A percentile compares a stretch with the other conserved stretches of the same genome.
Conservation (phyloP, 1,140 invertebrate species). For the Eupeodes corollae region DNA sequence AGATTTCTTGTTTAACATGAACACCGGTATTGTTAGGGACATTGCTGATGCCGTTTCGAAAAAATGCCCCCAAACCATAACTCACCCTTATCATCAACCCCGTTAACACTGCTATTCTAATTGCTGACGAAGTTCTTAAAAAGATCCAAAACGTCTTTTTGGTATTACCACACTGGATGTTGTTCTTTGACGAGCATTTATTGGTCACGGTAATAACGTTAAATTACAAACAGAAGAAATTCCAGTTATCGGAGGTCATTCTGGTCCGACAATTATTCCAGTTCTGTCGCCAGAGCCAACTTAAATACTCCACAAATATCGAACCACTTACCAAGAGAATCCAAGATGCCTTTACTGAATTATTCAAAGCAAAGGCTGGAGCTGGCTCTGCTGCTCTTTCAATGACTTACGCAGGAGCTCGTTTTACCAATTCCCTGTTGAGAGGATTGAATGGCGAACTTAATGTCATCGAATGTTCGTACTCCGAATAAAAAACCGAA, state of each 20-base stretch:
- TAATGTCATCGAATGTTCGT: conserved; percentile 88
- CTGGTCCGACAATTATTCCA: conserved; percentile 95
- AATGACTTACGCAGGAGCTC: conserved; percentile 95
- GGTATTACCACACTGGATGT: conserved; percentile 96
- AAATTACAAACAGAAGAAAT: conserved; percentile 73
- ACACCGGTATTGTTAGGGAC: conserved; percentile 93
- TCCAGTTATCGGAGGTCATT: conserved; percentile 97
- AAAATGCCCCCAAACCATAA: conserved; percentile 82
- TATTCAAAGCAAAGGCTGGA: conserved; percentile 98
- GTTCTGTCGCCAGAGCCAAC: conserved; percentile 84
- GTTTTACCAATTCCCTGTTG: conserved; percentile 75
- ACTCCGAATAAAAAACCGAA: conserved; percentile 83
- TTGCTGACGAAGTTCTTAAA: conserved; percentile 89
- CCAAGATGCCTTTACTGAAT: conserved; percentile 96
- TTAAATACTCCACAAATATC: conserved; percentile 59
- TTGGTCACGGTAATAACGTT: conserved; percentile 70
- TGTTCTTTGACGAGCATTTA: conserved; percentile 88
- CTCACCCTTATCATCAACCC: conserved; percentile 96
- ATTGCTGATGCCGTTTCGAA: conserved; percentile 67
- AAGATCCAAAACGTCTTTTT: conserved; percentile 86
- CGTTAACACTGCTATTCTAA: conserved; percentile 96
- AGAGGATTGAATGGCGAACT: conserved; percentile 76
- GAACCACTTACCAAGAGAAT: conserved; percentile 77
- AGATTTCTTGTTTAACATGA: conserved; percentile 97
- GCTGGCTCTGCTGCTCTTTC: conserved; percentile 97